Percentiles rank a stretch among this genome's conserved stretches.
Evolutionary conservation across 2,888 invertebrate species (phyloP).

Genomic region (Oscheius sp.): DNA sequence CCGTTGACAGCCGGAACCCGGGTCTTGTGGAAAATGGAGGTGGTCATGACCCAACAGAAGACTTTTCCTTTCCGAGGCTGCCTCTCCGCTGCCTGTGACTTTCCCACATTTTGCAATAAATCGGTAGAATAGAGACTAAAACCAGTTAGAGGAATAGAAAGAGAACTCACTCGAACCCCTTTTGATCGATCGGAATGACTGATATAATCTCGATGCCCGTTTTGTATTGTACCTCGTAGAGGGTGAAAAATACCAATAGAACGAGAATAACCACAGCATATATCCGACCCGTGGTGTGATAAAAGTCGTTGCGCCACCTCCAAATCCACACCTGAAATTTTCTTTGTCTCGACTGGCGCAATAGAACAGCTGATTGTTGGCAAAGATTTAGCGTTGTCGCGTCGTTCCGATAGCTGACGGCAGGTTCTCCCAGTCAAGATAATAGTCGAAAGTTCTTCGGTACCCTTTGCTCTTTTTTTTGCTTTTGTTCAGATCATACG

Average conservation of each 20-base stretch:
- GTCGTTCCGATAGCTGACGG: too few relatives aligned
- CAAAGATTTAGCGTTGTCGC: too few relatives aligned
- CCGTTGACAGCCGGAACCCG: conserved; percentile 51
- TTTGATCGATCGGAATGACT: conserved; percentile 55
- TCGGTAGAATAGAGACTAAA: conserved; percentile 49
- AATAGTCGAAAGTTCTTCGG: too few relatives aligned
- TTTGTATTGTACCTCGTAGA: conserved; percentile 56
- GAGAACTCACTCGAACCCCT: conserved; percentile 54
- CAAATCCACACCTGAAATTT: conserved; percentile 11
- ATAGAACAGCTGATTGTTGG: background rate
- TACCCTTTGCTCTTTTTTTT: too few relatives aligned
- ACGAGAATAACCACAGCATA: background rate
- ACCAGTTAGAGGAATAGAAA: conserved; percentile 6
- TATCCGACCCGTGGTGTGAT: background rate
- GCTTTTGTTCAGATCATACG: too few relatives aligned
- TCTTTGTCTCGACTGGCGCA: background rate
- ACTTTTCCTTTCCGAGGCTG: conserved; percentile 51
- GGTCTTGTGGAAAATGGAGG: conserved; percentile 51
- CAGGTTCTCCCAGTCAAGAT: too few relatives aligned
- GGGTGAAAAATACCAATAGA: conserved; percentile 27
- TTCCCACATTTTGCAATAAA: conserved; percentile 41
- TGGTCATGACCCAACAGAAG: conserved; percentile 61
- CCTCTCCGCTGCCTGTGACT: conserved; percentile 45
- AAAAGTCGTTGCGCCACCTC: conserved; percentile 13
- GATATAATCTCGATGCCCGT: conserved; percentile 58